phyloP scores from a whole-genome alignment of 2,797 vertebrate genomes.

The Cuculus canorus region DNA sequence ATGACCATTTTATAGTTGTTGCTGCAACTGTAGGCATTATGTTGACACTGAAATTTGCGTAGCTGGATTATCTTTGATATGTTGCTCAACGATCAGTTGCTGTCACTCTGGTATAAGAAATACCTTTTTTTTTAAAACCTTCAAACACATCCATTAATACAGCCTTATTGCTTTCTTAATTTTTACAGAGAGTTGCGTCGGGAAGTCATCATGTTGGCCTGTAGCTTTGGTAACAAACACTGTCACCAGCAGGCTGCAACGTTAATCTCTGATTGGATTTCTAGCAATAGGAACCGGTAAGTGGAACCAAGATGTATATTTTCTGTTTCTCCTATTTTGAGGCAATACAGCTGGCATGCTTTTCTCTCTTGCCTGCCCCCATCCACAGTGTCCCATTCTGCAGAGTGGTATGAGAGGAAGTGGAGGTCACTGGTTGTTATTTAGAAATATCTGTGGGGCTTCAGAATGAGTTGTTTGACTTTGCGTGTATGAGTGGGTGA shows the following conservation, averaged over 20 bases:
- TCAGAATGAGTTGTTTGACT: not conserved
- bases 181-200: conserved; percentile 88
- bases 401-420: not conserved
- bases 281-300: conserved; percentile 97
- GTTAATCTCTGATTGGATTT: conserved; percentile 98
- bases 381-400: not conserved
- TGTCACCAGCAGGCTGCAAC: conserved; percentile 94
- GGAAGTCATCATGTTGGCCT: conserved; percentile 96
- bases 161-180: not conserved
- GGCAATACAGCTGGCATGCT: not conserved
- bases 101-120: not conserved
- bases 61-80: not conserved
- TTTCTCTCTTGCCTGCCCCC: not conserved
- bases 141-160: not conserved
- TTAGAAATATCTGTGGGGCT: not conserved
- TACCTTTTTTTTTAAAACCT: not conserved
- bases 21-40: not conserved
- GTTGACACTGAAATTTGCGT: not conserved
- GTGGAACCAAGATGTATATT: not conserved
- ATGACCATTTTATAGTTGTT: not conserved
- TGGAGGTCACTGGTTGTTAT: not conserved
- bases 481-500: not conserved
- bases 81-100: not conserved
- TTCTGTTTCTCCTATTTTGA: not conserved
- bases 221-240: conserved; percentile 96